Evolutionary conservation across 2,113 vertebrate genomes (phyloP).

Genomic region (Psophia crepitans): DNA sequence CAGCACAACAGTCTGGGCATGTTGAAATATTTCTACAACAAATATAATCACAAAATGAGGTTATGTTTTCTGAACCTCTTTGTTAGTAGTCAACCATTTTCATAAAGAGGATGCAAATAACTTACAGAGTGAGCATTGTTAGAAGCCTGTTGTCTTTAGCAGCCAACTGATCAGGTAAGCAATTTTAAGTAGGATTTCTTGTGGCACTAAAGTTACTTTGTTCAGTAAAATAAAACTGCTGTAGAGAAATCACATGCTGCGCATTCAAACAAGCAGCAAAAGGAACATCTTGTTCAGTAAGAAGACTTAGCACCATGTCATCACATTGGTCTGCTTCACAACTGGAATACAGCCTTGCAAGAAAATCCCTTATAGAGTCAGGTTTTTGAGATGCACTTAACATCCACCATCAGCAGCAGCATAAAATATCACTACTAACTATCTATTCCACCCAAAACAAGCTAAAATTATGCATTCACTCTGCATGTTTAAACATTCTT

Average conservation of each 20-base stretch:
- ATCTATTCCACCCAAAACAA: neutral
- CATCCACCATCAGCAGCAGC: fast-evolving
- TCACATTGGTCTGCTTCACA: neutral
- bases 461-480: neutral
- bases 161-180: neutral
- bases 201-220: neutral
- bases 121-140: neutral
- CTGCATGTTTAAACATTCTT: neutral
- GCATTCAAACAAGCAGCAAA: neutral
- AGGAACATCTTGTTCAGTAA: neutral
- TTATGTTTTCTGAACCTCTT: neutral
- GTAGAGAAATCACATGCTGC: neutral
- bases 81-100: neutral
- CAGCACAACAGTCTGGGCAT: neutral
- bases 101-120: neutral
- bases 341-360: neutral
- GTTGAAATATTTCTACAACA: neutral
- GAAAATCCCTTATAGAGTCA: neutral
- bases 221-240: neutral
- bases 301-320: neutral
- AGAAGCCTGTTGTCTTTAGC: neutral
- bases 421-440: neutral
- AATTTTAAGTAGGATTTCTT: neutral
- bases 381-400: neutral
- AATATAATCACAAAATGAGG: neutral